Base-by-base conservation (phyloP, 2,113 vertebrate species). In the Lepus timidus region DNA sequence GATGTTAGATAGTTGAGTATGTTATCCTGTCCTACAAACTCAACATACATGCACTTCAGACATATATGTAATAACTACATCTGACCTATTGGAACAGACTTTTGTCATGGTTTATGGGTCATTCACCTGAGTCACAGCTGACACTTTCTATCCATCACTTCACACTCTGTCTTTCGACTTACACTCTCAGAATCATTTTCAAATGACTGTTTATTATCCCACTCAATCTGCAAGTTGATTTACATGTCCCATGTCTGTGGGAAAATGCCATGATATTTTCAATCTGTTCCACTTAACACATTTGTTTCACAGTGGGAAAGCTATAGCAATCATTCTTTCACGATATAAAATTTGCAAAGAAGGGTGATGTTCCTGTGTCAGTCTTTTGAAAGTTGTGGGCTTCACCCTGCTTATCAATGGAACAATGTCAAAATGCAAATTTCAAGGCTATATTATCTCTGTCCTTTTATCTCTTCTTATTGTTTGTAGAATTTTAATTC, bases 401-500 rank as follows among this genome's bases (percentile, higher is more conserved):
- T 70, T 96, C 16, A 86, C 33, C 70, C 6, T 55, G 19, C 58
- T 91, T 27, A 73, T 36, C 91, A 52, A 88, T 74, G 61, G 25
- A 93, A 44, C 39, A 64, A 58, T n/a, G n/a, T 82, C 33, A 86
- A 44, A 33, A 82, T 51, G 33, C 39, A 91, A 49, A 86, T 93
- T 81, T 85, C 36, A 83, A 75, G 58, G 23, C 58, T 74, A 27
- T 88, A 51, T 84, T 87, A 71, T 78, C 19, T 80, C 27, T 79
- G 27, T 61, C 23, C 3, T 91, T 90, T 79, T 68, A 65, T 55
- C 22, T 88, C 6, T 52, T 39, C 10, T 71, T 52, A 19, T 51
- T 79, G 36, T 90, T 92, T 89, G 33, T 79, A 93, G 49, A 88
- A 79, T 85, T 95, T 94, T 82, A 61, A 62, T 79, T 61, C 9